Evolutionary conservation across 2,797 vertebrate genomes (phyloP).

Genomic region (Xerus rutilus): DNA sequence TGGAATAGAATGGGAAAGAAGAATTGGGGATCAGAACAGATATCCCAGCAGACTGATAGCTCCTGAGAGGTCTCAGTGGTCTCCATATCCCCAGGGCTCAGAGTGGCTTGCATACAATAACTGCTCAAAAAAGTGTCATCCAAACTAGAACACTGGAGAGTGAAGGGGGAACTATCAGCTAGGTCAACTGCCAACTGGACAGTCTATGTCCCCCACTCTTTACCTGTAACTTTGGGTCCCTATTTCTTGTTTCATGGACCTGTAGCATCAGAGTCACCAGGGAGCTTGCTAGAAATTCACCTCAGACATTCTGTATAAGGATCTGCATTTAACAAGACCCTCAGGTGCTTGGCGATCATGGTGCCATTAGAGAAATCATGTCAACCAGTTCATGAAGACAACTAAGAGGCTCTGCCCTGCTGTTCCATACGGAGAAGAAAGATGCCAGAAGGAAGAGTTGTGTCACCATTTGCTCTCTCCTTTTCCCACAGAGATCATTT

Average conservation of each 20-base stretch:
- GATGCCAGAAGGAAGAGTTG: neutral
- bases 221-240: neutral
- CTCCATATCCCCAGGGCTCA: no score
- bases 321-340: neutral
- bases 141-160: neutral
- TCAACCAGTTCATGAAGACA: accelerated
- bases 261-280: accelerated
- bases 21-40: neutral
- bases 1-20: accelerated
- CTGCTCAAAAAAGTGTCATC: neutral
- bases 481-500: neutral
- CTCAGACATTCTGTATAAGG: neutral
- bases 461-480: neutral
- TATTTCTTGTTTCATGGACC: neutral
- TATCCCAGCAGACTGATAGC: accelerated
- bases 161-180: neutral
- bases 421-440: neutral
- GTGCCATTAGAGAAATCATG: neutral
- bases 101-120: neutral
- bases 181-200: no score
- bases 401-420: neutral
- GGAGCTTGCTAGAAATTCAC: neutral
- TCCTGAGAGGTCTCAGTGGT: neutral
- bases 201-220: neutral
- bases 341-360: neutral